Base-by-base conservation (phyloP, 2,113 vertebrate genomes). In the Odocoileus virginianus region DNA sequence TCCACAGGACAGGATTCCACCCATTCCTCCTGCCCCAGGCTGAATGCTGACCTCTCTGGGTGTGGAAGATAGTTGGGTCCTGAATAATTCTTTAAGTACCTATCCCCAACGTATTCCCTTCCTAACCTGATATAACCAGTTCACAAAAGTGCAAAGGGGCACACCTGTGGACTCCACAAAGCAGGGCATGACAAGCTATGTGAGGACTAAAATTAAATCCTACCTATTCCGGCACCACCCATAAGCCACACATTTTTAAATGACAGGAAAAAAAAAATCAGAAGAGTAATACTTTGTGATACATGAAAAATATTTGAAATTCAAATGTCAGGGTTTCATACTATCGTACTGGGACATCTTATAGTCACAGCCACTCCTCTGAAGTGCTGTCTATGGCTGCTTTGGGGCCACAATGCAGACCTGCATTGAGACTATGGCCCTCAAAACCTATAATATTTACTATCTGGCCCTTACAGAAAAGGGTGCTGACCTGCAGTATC, bases 61-160 rank as follows among this genome's bases (percentile, higher is more conserved):
- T 27, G 89, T 90, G 47, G 40, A 40, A 87, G 71, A 96, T 30
- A 89, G 93, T 5, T 89, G 88, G 90, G 79, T 88, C 93, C 91
- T 83, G 95, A 93, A 92, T 64, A 47, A 58, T 97, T 97, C 96
- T 97, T 95, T 7, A 95, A 97, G 97, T 83, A 64, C 95, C 96
- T 92, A 87, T 97, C 97, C 98, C 98, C 88, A 93, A 98, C 97
- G 98, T 96, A 98, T 98, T 98, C 98, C 98, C 98, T 95, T 91
- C 93, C 40, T 45, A 96, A 52, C 90, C 43, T 67, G 67, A 97
- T 9, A 64, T 47, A 98, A 95, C 50, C 96, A 95, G 67, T 94
- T 97, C 95, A 96, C 47, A 45, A 89, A 91, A 89, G 88, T 9
- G 40, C 86, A 86, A 85, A 82, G 96, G n/a, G 91, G 47, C 85